Conservation (phyloP, 1,140 invertebrate genomes). For the Halyomorpha halys region DNA sequence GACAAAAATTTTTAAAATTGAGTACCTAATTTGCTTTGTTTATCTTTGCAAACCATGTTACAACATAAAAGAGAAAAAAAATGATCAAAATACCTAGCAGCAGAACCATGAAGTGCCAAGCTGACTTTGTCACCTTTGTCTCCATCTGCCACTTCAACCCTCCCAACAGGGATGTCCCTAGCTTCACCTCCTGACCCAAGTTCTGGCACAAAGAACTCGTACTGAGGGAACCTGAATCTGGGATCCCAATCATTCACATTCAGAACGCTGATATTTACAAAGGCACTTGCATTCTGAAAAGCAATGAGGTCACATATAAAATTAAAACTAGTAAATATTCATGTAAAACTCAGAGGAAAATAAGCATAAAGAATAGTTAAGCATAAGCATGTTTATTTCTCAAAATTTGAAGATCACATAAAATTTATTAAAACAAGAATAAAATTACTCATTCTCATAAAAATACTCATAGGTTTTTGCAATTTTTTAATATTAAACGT, state of each 20-base stretch:
- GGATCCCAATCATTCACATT: slow-evolving; percentile 91
- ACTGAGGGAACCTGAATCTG: slow-evolving; percentile 72
- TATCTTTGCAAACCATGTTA: too few species aligned
- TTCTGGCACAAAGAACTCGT: slow-evolving; percentile 63
- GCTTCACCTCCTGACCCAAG: slow-evolving; percentile 45
- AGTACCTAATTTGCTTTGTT: too few species aligned
- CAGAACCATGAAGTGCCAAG: slow-evolving; percentile 56
- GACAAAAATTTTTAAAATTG: too few species aligned
- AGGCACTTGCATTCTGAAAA: slow-evolving; percentile 62
- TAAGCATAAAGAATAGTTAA: too few species aligned
- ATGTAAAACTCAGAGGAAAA: too few species aligned
- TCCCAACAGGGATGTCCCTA: slow-evolving; percentile 43
- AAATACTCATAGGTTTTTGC: too few species aligned
- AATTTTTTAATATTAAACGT: too few species aligned
- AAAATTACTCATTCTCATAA: too few species aligned
- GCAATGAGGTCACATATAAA: slow-evolving; percentile 31
- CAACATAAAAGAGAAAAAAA: not conserved
- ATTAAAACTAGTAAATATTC: too few species aligned
- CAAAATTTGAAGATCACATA: not conserved
- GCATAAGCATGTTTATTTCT: not conserved
- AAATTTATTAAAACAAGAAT: not conserved
- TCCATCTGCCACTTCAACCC: slow-evolving; percentile 63
- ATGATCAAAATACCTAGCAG: slow-evolving; percentile 45
- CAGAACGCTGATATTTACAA: slow-evolving; percentile 66
- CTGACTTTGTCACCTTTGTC: slow-evolving; percentile 62